Base-by-base conservation (phyloP, 53 echinoderm and acorn worm species). In the Actinopyga echinites region DNA sequence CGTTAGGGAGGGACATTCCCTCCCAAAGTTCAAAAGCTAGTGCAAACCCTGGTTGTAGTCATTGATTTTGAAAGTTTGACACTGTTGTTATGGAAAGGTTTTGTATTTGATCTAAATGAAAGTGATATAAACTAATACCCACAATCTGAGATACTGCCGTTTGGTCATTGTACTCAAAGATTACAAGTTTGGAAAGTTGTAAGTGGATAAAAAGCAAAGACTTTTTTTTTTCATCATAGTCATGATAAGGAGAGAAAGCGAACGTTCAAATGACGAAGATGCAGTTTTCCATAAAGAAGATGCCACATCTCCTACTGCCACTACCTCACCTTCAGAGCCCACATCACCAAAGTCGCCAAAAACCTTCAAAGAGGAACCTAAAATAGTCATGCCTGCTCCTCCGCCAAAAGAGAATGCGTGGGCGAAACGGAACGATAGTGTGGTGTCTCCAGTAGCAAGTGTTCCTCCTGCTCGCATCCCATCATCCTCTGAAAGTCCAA, bases 401-500 rank as follows among this genome's bases (percentile, higher is more conserved):
- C 94, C 94, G 21, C 99, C 99, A 29, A 97, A 97, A 86, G 94
- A 97, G 84, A 97, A 97, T 82, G 93, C 93, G 12, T 97, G 99
- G 99, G 88, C 99, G 10, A 93, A 83, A 54, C 83, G 92, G n/a
- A 92, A 89, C 26, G 90, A 92, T 61, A 92, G 77, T 7, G 92
- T 88, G 12, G 44, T 92, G 3, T 82, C 96, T 6, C 93, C 93
- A 19, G 79, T 85, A 34, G 61, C 81, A 1, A 42, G 81, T 28
- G 24, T 79, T 7, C 56, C 65, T 11, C 22, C 84, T 6, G 43
- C 88, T 2, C 64, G 56, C 6, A 62, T 61, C 6, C 64, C 86
- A 6, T 74, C 79, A 17, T 65, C 93, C 43, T 12, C 87, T 1
- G 54, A 80, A 29, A 64, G 71, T 8, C 25, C 30, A 4, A 79